Evolutionary conservation across 1,140 invertebrate genomes (phyloP).

Genomic region (Drusus annulatus): DNA sequence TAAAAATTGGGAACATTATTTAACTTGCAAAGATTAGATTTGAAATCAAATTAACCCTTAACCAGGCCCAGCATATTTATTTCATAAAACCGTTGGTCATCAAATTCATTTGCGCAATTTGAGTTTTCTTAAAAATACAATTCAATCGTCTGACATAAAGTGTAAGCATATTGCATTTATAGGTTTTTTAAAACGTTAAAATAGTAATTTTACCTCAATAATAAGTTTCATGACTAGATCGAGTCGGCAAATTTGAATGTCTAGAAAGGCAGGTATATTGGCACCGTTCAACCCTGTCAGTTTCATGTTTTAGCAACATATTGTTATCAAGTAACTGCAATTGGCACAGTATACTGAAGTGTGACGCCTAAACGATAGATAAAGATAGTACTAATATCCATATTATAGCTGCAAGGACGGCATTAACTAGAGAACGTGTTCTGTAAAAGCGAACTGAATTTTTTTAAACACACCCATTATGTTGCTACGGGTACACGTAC

Average conservation of each 20-base stretch:
- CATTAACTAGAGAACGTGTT: constrained; percentile 10
- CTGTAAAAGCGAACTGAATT: not conserved
- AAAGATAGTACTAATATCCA: not conserved
- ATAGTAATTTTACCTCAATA: not conserved
- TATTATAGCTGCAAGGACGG: not conserved
- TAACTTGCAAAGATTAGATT: no score
- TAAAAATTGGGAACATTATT: no score
- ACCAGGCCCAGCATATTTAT: no score
- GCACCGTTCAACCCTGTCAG: no score
- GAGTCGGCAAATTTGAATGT: not conserved
- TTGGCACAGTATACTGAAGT: not conserved
- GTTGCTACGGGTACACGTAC: not conserved
- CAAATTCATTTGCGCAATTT: no score
- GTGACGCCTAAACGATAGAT: not conserved
- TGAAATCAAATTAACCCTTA: no score
- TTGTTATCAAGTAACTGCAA: constrained; percentile 21
- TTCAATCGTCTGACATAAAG: no score
- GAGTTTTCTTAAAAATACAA: no score
- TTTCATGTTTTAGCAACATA: not conserved
- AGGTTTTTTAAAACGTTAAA: not conserved
- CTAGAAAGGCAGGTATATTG: not conserved
- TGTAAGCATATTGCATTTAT: not conserved
- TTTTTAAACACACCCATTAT: constrained; percentile 28
- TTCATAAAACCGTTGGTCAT: no score
- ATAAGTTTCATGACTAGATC: not conserved